Conservation (phyloP, 1,140 invertebrate genomes). For the Macrosteles quadrilineatus region DNA sequence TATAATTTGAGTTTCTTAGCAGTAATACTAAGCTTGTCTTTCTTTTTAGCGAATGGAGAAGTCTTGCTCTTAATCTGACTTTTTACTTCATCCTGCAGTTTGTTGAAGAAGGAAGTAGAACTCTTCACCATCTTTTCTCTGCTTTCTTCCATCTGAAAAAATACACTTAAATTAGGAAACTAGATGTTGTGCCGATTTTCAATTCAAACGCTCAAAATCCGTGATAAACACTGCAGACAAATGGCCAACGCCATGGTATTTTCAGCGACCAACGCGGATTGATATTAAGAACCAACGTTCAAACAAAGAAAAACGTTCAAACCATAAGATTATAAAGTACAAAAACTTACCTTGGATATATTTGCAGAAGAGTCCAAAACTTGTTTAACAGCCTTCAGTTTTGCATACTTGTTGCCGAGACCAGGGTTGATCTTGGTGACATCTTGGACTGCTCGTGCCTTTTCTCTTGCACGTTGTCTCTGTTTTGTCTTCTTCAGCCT, state of each 20-base stretch:
- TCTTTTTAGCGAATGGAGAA: slow-evolving; percentile 45
- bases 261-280: too few species aligned
- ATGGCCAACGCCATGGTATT: too few species aligned
- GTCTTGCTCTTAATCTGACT: slow-evolving; percentile 53
- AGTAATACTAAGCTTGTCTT: slow-evolving; percentile 43
- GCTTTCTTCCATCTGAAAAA: slow-evolving; percentile 33
- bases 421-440: slow-evolving; percentile 47
- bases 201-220: too few species aligned
- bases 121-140: slow-evolving; percentile 62
- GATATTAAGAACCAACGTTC: too few species aligned
- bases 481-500: slow-evolving; percentile 85
- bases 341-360: neutral
- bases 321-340: too few species aligned
- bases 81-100: slow-evolving; percentile 74
- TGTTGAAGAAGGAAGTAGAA: slow-evolving; percentile 79
- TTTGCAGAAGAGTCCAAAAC: slow-evolving; percentile 54
- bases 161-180: slow-evolving; percentile 22
- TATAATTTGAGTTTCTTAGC: slow-evolving; percentile 41
- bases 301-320: too few species aligned
- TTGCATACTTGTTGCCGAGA: slow-evolving; percentile 60
- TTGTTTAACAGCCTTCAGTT: slow-evolving; percentile 57
- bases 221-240: too few species aligned
- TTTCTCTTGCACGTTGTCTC: slow-evolving; percentile 56
- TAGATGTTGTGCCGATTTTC: slow-evolving; percentile 13
- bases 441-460: slow-evolving; percentile 51